These are phyloP conservation scores for Chloropsis cyanopogon DNA, from an alignment of 2,113 vertebrate species.

Conservation along the genomic window DNA sequence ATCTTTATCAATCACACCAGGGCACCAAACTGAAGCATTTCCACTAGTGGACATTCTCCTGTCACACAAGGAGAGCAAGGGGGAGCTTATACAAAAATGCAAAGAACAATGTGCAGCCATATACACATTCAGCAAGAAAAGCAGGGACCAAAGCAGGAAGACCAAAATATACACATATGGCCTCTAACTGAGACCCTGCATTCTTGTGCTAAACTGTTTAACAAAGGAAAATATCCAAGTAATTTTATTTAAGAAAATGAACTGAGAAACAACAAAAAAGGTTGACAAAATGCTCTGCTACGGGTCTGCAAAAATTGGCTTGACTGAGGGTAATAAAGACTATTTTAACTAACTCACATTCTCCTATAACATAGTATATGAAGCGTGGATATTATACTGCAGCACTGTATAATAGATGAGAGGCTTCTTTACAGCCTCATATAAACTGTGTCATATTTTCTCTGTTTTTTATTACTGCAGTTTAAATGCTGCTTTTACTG, in stretches of 20 bases:
- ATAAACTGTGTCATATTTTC: slow-evolving; percentile 46
- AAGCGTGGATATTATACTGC: slow-evolving; percentile 21
- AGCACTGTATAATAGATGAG: neutral
- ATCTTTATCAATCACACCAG: neutral
- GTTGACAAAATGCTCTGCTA: neutral
- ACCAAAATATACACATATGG: neutral
- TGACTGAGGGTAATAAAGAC: neutral
- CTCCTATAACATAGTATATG: slow-evolving; percentile 26
- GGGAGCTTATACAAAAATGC: neutral
- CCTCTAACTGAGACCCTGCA: neutral
- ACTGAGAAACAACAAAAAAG: neutral
- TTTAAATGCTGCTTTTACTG: slow-evolving; percentile 45
- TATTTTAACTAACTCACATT: slow-evolving; percentile 48
- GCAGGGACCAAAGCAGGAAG: neutral
- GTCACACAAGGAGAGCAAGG: neutral
- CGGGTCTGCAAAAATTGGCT: neutral
- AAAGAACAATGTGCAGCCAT: neutral
- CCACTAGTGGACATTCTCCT: neutral
- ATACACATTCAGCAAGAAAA: neutral
- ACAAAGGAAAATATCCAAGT: neutral
- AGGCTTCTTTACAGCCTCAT: slow-evolving; percentile 46
- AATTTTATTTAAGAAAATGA: neutral
- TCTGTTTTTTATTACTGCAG: slow-evolving; percentile 13
- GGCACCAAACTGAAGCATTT: neutral
- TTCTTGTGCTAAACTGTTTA: neutral